Conservation (phyloP, 2,797 vertebrate species). For the Circus cinereus region DNA sequence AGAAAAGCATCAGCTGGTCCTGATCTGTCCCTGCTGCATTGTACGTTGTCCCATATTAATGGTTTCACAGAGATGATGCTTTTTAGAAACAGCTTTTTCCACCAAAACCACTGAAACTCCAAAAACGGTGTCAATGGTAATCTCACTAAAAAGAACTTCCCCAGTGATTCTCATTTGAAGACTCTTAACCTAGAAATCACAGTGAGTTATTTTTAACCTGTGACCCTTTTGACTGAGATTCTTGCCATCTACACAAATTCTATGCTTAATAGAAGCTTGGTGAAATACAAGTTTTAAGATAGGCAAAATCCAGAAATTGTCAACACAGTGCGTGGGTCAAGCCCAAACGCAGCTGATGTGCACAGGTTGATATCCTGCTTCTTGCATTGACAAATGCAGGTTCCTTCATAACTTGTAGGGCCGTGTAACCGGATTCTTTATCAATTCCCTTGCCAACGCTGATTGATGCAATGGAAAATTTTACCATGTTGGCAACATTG, state of each 20-base stretch:
- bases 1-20: constrained; percentile 63
- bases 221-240: background rate
- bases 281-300: background rate
- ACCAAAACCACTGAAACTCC: background rate
- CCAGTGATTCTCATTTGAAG: background rate
- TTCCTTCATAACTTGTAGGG: background rate
- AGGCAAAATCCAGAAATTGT: background rate
- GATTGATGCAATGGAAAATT: background rate
- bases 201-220: background rate
- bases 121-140: background rate
- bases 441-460: accelerated
- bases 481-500: background rate
- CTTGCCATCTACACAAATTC: background rate
- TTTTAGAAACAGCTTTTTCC: background rate
- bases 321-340: accelerated
- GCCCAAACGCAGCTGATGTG: accelerated
- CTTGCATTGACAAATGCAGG: background rate
- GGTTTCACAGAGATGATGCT: constrained; percentile 21
- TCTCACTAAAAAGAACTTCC: background rate
- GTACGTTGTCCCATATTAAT: background rate
- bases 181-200: background rate
- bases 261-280: background rate
- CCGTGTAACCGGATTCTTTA: accelerated
- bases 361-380: accelerated
- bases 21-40: constrained; percentile 3